Evolutionary conservation across 2,888 invertebrate genomes (phyloP), one percentile per base, ranked within the genome.

Genomic region (Dicranocentrus wangi): DNA sequence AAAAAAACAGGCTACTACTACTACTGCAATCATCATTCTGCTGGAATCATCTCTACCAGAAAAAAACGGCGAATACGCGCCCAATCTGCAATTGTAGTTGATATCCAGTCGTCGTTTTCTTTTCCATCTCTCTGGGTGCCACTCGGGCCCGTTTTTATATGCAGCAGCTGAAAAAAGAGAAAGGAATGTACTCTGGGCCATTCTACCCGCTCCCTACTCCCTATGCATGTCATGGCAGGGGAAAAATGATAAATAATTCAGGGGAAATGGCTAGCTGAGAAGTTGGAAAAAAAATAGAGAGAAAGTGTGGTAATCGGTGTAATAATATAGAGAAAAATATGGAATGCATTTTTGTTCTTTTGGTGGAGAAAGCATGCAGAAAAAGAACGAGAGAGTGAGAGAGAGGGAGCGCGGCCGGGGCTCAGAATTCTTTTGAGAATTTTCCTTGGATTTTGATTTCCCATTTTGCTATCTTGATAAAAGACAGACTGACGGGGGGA

Each of bases 171-270:
- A 58, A 27, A 58, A 58, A 58, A 19, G 21, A 53, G 53, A 21
- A n/a, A 47, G n/a, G 21, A 53, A 53, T 53, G 21, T 53, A 17
- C 53, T 21, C 21, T 23, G 23, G 28, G 60, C 60, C n/a, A 60
- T 60, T 60, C 15, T 21, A 21, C 23, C 21, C 1, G 27, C 23
- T 53, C 23, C n/a, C 53, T n/a, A n/a, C n/a, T n/a, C n/a, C 42
- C 25, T 13, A 58, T 58, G 58, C 58, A 70, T 58, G 70, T 58
- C 70, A 43, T 70, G 69, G 55, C 69, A 68, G 23, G 39, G 43
- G 43, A 28, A 63, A 72, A 72, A 72, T 72, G 72, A 72, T 72
- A 61, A 61, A 72, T 72, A 72, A 61, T 72, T 72, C 72, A 72
- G 32, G 21, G 61, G 61, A 71, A 71, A 71, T 43, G 27, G 60